A percentile compares a stretch with the other conserved stretches of the same genome.
These are phyloP conservation scores for Malthinus flaveolus DNA, from an alignment of 2,888 invertebrate species.

Conservation along the genomic window DNA sequence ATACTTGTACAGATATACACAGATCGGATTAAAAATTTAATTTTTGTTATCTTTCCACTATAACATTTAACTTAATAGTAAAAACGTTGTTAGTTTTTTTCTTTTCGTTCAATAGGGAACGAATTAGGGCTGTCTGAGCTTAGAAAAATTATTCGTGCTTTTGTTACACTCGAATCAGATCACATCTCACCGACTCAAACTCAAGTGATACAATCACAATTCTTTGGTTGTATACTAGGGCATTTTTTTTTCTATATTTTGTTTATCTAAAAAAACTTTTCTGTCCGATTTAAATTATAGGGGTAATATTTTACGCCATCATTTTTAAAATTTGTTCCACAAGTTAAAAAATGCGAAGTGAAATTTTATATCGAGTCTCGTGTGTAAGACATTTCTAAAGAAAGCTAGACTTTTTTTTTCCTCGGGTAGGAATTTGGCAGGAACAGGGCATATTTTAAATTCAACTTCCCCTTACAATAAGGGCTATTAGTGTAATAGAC, in stretches of 20 bases:
- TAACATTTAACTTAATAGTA: conserved; percentile 2
- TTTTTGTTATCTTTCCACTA: conserved; percentile 6
- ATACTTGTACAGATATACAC: background rate
- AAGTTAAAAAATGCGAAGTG: background rate
- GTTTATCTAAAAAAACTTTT: conserved; percentile 4
- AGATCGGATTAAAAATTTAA: conserved; percentile 6
- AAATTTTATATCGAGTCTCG: conserved; percentile 7
- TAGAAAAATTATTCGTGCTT: conserved; percentile 5
- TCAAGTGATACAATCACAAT: conserved; percentile 1
- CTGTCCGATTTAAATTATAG: background rate
- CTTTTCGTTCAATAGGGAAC: background rate
- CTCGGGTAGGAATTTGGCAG: conserved; percentile 39
- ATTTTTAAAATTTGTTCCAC: background rate
- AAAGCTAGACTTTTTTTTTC: conserved; percentile 20
- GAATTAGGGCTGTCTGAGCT: conserved; percentile 1
- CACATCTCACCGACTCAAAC: conserved; percentile 4
- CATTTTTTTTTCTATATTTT: conserved; percentile 6
- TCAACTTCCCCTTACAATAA: conserved; percentile 52
- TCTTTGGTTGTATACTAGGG: conserved; percentile 1
- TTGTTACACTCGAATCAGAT: conserved; percentile 4
- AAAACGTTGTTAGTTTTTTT: conserved; percentile 1
- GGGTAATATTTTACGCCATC: no score
- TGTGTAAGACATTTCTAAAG: conserved; percentile 15
- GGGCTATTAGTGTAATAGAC: conserved; percentile 56
- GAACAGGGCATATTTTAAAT: conserved; percentile 49